These are phyloP conservation scores for Eulemur albifrons DNA, from an alignment of 2,797 vertebrate species.

Conservation along the genomic window DNA sequence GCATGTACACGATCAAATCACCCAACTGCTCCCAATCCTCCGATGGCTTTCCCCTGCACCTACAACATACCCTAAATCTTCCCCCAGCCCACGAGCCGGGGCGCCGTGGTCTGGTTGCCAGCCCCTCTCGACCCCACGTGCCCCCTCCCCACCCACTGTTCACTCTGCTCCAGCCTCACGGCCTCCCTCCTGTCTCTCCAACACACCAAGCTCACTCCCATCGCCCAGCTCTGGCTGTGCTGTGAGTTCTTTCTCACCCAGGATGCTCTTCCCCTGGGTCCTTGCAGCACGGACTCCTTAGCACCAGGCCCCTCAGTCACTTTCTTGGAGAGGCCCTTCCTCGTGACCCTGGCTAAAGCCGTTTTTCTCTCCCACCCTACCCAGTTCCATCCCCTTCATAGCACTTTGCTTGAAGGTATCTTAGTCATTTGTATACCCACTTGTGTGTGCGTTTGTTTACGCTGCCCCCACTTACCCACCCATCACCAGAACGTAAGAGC, in stretches of 20 bases:
- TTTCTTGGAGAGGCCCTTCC: not conserved
- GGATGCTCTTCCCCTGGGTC: not conserved
- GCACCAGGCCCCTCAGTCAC: not conserved
- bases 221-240: accelerated
- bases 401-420: not conserved
- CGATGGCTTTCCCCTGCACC: not conserved
- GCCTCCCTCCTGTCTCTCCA: not conserved
- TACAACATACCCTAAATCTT: not conserved
- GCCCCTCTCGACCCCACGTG: no score
- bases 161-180: not conserved
- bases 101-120: accelerated
- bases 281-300: not conserved
- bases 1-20: not conserved
- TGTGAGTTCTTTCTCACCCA: not conserved
- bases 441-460: not conserved
- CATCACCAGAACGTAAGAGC: not conserved
- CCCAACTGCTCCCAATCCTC: not conserved
- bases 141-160: not conserved
- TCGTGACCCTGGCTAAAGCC: not conserved
- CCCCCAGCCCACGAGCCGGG: not conserved
- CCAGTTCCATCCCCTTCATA: not conserved
- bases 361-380: not conserved
- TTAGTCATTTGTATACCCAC: not conserved
- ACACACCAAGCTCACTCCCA: no score
- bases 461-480: not conserved